Conservation (phyloP, 2,888 invertebrate species). For the Drosophila fungiperda region DNA sequence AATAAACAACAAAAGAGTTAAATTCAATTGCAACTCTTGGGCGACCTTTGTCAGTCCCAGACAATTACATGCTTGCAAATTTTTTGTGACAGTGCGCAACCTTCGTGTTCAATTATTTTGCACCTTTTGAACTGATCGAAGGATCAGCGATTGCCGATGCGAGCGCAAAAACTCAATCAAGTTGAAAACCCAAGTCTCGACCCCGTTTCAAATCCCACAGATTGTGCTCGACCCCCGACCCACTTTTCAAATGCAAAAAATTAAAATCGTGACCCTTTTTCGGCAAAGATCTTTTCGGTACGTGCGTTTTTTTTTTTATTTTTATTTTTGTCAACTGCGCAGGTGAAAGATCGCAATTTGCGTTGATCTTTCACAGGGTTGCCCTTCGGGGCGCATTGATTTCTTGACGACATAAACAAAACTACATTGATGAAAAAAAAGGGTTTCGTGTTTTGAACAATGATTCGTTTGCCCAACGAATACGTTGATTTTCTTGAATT, state of each 20-base stretch:
- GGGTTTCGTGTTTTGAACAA: constrained; percentile 58
- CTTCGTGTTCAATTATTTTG: constrained; percentile 77
- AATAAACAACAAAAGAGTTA: constrained; percentile 80
- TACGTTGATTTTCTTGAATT: constrained; percentile 60
- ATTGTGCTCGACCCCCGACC: constrained; percentile 47
- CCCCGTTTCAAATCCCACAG: constrained; percentile 46
- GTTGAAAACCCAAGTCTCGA: constrained; percentile 68
- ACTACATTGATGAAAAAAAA: constrained; percentile 15
- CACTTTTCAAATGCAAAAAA: constrained; percentile 53
- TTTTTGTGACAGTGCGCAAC: constrained; percentile 59
- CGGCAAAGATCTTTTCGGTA: constrained; percentile 32
- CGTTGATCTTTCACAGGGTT: constrained; percentile 62
- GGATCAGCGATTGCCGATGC: constrained; percentile 48
- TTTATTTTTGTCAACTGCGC: constrained; percentile 69
- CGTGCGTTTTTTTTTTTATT: constrained; percentile 19
- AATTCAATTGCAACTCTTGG: constrained; percentile 69
- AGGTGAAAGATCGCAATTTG: constrained; percentile 73
- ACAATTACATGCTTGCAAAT: constrained; percentile 85
- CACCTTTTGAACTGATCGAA: constrained; percentile 75
- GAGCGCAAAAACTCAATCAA: constrained; percentile 77
- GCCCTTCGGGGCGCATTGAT: constrained; percentile 61
- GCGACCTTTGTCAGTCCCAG: constrained; percentile 64
- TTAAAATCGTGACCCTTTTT: constrained; percentile 60
- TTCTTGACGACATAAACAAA: constrained; percentile 67
- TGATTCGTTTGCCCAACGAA: constrained; percentile 62